These are phyloP conservation scores for Megamerina dolium DNA, from an alignment of 2,888 invertebrate species.

Conservation along the genomic window DNA sequence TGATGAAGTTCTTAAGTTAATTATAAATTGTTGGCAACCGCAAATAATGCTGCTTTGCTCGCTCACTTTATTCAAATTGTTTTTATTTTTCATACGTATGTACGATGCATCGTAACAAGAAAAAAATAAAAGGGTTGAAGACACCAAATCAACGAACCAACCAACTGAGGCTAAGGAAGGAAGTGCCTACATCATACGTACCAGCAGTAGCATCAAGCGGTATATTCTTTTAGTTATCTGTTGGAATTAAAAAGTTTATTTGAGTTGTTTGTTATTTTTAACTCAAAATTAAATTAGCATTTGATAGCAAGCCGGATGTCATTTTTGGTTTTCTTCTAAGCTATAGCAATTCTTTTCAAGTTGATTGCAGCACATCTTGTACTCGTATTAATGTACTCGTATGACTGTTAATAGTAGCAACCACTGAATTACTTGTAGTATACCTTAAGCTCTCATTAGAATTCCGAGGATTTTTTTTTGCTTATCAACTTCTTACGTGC, in stretches of 20 bases:
- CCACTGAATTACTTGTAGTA: too few species aligned
- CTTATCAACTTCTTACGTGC: too few species aligned
- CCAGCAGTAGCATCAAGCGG: too few species aligned
- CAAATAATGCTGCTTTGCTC: slow-evolving; percentile 23
- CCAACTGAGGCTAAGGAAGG: too few species aligned
- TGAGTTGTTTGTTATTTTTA: slow-evolving; percentile 32
- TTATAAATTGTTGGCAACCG: slow-evolving; percentile 39
- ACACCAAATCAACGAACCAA: too few species aligned
- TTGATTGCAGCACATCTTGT: too few species aligned
- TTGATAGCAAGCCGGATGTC: slow-evolving; percentile 14
- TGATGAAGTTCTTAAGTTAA: slow-evolving; percentile 34
- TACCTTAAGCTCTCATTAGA: too few species aligned
- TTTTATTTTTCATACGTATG: slow-evolving; percentile 26
- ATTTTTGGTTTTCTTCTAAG: slow-evolving; percentile 1
- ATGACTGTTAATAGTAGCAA: too few species aligned
- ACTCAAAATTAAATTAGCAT: slow-evolving; percentile 40
- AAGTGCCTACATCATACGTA: background rate
- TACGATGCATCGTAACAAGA: slow-evolving; percentile 7
- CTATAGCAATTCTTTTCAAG: too few species aligned
- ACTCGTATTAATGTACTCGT: too few species aligned
- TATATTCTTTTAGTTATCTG: slow-evolving; percentile 16
- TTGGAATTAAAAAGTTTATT: slow-evolving; percentile 34
- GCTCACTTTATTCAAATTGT: slow-evolving; percentile 23
- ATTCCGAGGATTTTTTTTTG: too few species aligned
- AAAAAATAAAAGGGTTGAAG: background rate